Conservation (phyloP, 2,113 vertebrate genomes). For the Dissostichus mawsoni region DNA sequence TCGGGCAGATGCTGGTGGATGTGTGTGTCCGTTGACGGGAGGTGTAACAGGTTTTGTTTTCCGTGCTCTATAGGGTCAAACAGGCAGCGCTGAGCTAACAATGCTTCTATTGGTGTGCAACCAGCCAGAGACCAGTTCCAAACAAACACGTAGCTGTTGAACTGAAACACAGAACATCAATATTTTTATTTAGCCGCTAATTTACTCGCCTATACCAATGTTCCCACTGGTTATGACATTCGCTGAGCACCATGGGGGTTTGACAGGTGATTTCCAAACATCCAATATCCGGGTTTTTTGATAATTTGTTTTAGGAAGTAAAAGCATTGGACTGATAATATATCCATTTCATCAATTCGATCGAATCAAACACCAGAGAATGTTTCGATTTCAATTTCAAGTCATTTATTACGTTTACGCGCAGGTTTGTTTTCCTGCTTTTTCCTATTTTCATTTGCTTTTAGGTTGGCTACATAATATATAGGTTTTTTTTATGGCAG, state of each 20-base stretch:
- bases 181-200: conserved; percentile 58
- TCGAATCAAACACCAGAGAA: background rate
- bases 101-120: conserved; percentile 78
- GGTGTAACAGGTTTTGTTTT: conserved; percentile 71
- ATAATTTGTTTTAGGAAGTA: background rate
- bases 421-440: background rate
- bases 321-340: background rate
- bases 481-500: background rate
- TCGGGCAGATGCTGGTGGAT: conserved; percentile 13
- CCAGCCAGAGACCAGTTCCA: conserved; percentile 79
- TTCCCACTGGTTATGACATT: conserved; percentile 57
- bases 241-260: conserved; percentile 20
- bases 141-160: conserved; percentile 78
- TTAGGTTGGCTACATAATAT: background rate
- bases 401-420: background rate
- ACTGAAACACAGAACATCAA: conserved; percentile 73
- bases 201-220: conserved; percentile 48
- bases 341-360: background rate
- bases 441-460: background rate
- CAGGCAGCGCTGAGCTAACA: conserved; percentile 75
- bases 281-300: background rate
- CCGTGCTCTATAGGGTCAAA: conserved; percentile 73
- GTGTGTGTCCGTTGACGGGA: conserved; percentile 66
- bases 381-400: background rate
- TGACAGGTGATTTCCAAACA: conserved; percentile 10